Evolutionary conservation across 2,888 invertebrate species (phyloP), one percentile per base, ranked within the genome.

Genomic region (Limnephilus lunatus): DNA sequence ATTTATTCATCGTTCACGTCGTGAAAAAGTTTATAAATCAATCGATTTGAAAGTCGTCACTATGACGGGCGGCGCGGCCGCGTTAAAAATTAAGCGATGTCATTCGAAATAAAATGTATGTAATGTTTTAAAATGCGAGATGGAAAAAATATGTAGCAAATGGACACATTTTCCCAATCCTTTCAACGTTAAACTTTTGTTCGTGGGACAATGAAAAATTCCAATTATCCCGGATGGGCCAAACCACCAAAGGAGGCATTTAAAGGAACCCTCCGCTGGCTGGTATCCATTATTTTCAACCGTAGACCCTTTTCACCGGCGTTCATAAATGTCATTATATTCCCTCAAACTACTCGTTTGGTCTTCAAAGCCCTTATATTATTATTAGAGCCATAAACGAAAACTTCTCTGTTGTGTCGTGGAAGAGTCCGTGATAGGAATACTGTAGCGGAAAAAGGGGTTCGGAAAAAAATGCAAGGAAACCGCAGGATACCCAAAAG

Each of bases 281-380:
- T 88, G 90, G 90, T 90, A 90, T 89, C 85, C 89, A 92, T 92
- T 92, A 92, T 92, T 92, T 92, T 83, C 82, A 68, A 90, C 90
- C 53, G 92, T 83, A 53, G 92, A 93, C 93, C 93, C 93, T 92
- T 92, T 92, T 93, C 93, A 93, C 91, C 85, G 93, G 89, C 93
- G 92, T 93, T 92, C 93, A 93, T 93, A 92, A 93, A 93, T 93
- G 93, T 93, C 93, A 92, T 91, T 92, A 92, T 88, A 81, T 92
- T 90, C 92, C 86, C 91, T 91, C 89, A 92, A 91, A 93, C 93
- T 90, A 92, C 88, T 92, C 85, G 44, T 88, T 81, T 31, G 81
- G 82, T 39, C 83, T 87, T 80, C 85, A n/a, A 48, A 53, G 81
- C 92, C 89, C 89, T 92, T 89, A 89, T 91, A 92, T 91, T 68